phyloP scores from a whole-genome alignment of 2,113 vertebrate genomes.

The Taurulus bubalis region DNA sequence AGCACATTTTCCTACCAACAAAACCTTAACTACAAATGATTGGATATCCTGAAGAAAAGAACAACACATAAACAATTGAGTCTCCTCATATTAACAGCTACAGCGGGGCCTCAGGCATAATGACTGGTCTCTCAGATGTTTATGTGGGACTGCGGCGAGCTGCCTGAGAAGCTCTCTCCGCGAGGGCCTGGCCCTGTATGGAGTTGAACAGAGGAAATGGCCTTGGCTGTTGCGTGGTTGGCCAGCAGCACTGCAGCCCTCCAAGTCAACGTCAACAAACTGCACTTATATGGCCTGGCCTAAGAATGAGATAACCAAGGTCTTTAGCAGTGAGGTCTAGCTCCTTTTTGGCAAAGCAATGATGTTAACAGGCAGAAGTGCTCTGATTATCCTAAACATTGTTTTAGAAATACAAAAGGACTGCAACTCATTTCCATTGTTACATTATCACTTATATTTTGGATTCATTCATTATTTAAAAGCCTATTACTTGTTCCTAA shows the following conservation, averaged over 20 bases:
- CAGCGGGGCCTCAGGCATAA: slow-evolving; percentile 43
- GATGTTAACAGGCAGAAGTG: slow-evolving; percentile 29
- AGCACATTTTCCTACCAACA: slow-evolving; percentile 2
- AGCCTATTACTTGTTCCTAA: neutral
- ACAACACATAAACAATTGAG: slow-evolving; percentile 2
- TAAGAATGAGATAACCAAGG: slow-evolving; percentile 71
- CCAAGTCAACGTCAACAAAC: slow-evolving; percentile 71
- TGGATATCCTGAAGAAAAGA: slow-evolving; percentile 9
- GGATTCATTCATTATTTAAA: neutral
- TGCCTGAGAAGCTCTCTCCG: slow-evolving; percentile 65
- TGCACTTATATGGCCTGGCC: slow-evolving; percentile 78
- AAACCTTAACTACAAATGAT: slow-evolving; percentile 20
- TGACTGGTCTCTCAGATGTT: slow-evolving; percentile 68
- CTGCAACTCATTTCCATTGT: neutral
- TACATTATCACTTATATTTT: neutral
- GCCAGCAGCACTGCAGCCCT: slow-evolving; percentile 58
- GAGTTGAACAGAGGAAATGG: slow-evolving; percentile 77
- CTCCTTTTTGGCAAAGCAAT: slow-evolving; percentile 32
- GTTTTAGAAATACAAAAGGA: neutral
- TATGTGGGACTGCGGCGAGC: slow-evolving; percentile 51
- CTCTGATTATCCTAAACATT: neutral
- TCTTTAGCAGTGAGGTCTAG: slow-evolving; percentile 53
- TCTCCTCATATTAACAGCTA: slow-evolving; percentile 32
- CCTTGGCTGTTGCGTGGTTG: slow-evolving; percentile 69
- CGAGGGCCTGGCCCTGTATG: slow-evolving; percentile 74